A percentile compares a stretch with the other conserved stretches of the same genome.
Evolutionary conservation across 2,888 invertebrate genomes (phyloP).

Genomic region (Philereme vetulata): DNA sequence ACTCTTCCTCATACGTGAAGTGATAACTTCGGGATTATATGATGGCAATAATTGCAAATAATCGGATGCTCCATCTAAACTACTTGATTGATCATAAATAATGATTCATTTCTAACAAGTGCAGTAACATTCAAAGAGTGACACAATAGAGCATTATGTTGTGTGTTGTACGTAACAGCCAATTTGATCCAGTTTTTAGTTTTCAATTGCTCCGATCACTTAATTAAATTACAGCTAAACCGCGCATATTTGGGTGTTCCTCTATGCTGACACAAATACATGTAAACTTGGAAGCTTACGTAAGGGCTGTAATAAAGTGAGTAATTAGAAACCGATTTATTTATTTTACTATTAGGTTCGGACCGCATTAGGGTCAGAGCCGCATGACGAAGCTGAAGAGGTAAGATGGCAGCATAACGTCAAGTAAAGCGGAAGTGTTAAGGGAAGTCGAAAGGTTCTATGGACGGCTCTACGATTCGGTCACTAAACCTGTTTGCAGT

Average conservation of each 20-base stretch:
- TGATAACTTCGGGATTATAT: background rate
- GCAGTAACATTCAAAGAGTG: constrained; percentile 6
- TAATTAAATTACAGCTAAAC: constrained; percentile 25
- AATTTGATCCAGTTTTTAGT: constrained; percentile 24
- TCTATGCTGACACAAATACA: constrained; percentile 28
- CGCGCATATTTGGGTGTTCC: constrained; percentile 19
- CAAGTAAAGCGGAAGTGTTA: too few species aligned
- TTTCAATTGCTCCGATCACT: constrained; percentile 18
- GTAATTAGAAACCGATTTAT: constrained; percentile 37
- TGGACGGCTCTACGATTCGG: too few species aligned
- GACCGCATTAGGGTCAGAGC: too few species aligned
- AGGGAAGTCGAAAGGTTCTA: too few species aligned
- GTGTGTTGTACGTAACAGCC: constrained; percentile 15
- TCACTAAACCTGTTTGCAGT: too few species aligned
- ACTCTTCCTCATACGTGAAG: constrained; percentile 9
- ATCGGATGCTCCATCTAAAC: too few species aligned
- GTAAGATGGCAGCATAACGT: too few species aligned
- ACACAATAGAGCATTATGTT: constrained; percentile 15
- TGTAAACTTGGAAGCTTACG: constrained; percentile 26
- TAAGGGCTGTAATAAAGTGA: constrained; percentile 26
- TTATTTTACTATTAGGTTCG: constrained; percentile 13
- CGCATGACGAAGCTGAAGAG: too few species aligned
- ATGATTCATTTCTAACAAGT: background rate
- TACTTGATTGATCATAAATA: too few species aligned
- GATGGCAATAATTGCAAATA: too few species aligned